Evolutionary conservation across 2,113 vertebrate genomes (phyloP).

Genomic region (Opisthocomus hoazin): DNA sequence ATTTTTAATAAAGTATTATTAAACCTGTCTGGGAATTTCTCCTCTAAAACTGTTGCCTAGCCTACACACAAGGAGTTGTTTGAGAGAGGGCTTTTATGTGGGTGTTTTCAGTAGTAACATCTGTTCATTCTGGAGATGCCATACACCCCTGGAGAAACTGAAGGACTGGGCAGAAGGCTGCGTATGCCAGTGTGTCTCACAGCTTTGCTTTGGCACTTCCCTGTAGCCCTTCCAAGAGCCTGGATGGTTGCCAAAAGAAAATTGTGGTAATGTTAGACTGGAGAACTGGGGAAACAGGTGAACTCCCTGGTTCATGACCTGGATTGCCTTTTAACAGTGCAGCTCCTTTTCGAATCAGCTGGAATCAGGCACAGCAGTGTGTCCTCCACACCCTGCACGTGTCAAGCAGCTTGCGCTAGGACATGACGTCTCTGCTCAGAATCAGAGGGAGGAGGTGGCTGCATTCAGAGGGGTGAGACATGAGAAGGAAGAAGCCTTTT

Average conservation of each 20-base stretch:
- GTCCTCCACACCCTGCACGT: neutral
- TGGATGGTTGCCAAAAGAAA: neutral
- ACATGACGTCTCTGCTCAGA: neutral
- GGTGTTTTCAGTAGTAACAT: neutral
- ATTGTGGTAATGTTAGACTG: neutral
- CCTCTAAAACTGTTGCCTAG: neutral
- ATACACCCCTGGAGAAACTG: rapidly evolving
- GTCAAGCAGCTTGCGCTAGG: neutral
- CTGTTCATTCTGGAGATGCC: neutral
- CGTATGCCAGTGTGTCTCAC: neutral
- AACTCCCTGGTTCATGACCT: neutral
- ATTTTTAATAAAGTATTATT: constrained; percentile 48
- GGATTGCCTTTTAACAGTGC: neutral
- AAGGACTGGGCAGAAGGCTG: neutral
- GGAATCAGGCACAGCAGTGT: rapidly evolving
- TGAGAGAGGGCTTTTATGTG: neutral
- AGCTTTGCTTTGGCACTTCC: neutral
- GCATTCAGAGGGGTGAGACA: neutral
- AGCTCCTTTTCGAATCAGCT: neutral
- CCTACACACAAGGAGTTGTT: neutral
- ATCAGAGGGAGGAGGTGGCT: neutral
- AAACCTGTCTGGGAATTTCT: neutral
- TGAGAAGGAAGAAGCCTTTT: neutral
- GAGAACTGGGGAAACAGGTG: neutral
- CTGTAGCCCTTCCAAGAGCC: neutral